Conservation (phyloP, 2,888 invertebrate species). For the Tholera decimalis region DNA sequence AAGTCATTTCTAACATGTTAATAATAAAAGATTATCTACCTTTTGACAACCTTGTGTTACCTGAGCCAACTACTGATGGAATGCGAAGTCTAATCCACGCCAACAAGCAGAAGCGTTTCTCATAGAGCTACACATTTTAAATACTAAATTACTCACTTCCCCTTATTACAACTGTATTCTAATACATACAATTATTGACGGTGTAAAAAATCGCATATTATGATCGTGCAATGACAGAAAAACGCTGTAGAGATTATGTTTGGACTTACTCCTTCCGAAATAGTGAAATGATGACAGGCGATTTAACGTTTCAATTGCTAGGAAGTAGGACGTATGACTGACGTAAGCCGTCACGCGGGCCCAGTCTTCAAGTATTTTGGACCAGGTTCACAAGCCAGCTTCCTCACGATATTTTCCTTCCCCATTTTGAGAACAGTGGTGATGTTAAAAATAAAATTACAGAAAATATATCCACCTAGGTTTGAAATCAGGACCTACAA, state of each 20-base stretch:
- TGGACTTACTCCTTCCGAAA: constrained; percentile 1
- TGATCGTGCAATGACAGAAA: constrained; percentile 35
- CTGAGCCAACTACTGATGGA: constrained; percentile 76
- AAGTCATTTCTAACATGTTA: not conserved
- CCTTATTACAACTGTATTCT: constrained; percentile 56
- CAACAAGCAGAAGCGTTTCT: constrained; percentile 46
- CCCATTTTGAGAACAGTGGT: too few relatives aligned
- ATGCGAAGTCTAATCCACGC: constrained; percentile 70
- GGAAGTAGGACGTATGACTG: too few relatives aligned
- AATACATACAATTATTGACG: constrained; percentile 55
- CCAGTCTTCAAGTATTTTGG: too few relatives aligned
- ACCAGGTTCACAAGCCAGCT: too few relatives aligned
- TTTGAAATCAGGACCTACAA: too few relatives aligned
- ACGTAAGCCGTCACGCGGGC: too few relatives aligned
- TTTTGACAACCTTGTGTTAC: constrained; percentile 55
- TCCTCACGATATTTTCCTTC: too few relatives aligned
- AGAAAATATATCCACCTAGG: too few relatives aligned
- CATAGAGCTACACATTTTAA: constrained; percentile 44
- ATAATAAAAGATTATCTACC: not conserved
- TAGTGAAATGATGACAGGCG: not conserved
- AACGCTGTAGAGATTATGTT: constrained; percentile 15
- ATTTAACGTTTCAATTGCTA: too few relatives aligned
- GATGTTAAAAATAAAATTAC: too few relatives aligned
- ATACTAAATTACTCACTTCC: constrained; percentile 62
- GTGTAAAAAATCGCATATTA: constrained; percentile 51